Conservation (phyloP, 2,113 vertebrate genomes). For the Serilophus lunatus region DNA sequence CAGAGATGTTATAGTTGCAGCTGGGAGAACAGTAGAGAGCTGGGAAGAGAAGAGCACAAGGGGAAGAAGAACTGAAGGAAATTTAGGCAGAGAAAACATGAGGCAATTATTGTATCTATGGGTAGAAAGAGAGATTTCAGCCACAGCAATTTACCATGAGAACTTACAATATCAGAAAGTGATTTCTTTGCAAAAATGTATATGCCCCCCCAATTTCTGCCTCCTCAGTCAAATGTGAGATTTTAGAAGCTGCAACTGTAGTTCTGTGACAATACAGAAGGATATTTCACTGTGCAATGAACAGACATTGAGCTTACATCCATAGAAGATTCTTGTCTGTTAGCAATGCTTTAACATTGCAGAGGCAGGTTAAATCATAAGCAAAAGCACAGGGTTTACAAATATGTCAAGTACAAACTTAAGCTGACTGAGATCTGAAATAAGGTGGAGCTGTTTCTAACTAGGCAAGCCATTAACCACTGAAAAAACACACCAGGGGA, state of each 20-base stretch:
- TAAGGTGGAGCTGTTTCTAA: not conserved
- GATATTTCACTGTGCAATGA: not conserved
- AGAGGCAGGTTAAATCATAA: not conserved
- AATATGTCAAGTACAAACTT: not conserved
- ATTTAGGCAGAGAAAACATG: not conserved
- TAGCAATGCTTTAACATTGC: not conserved
- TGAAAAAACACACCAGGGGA: not conserved
- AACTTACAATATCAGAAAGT: not conserved
- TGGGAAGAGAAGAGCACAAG: not conserved
- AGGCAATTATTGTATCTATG: not conserved
- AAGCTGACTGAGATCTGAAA: not conserved
- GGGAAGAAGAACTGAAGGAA: not conserved
- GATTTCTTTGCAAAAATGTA: not conserved
- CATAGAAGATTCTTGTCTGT: not conserved
- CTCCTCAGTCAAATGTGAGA: not conserved
- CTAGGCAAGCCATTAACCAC: not conserved
- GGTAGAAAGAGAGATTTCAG: not conserved
- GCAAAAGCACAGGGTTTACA: not conserved
- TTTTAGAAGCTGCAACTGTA: not conserved
- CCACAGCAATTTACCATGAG: not conserved
- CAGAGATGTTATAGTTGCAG: not conserved
- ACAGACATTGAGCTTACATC: not conserved
- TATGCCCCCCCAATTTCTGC: fast-evolving
- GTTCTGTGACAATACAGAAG: not conserved
- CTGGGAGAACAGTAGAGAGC: not conserved